These are phyloP conservation scores for Hepsetus odoe DNA, from an alignment of 2,113 vertebrate genomes.

Conservation along the genomic window DNA sequence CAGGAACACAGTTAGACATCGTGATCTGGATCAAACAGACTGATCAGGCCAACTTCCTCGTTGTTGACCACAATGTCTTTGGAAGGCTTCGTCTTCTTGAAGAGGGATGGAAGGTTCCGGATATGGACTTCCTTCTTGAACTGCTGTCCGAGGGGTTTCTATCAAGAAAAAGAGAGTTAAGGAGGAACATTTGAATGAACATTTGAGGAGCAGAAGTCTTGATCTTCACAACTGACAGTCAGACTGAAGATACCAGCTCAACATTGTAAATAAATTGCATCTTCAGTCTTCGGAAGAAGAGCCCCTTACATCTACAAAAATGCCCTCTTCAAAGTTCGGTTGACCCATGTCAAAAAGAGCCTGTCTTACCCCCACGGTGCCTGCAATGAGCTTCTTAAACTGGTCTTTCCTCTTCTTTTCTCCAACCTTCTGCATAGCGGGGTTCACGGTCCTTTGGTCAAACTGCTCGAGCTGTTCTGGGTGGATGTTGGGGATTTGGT, in stretches of 20 bases:
- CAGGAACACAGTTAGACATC: constrained; percentile 41
- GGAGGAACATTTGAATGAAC: not conserved
- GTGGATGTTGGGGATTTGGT: constrained; percentile 89
- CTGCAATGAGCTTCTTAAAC: constrained; percentile 92
- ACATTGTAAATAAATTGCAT: too few relatives aligned
- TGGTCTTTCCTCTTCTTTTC: constrained; percentile 94
- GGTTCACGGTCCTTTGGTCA: constrained; percentile 86
- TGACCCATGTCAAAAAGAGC: not conserved
- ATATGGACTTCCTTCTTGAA: constrained; percentile 99
- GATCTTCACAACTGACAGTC: too few relatives aligned
- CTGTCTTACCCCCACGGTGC: constrained; percentile 88
- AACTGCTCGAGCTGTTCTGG: constrained; percentile 88
- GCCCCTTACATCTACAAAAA: too few relatives aligned
- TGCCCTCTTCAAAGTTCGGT: too few relatives aligned
- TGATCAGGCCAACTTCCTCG: constrained; percentile 73
- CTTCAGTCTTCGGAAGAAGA: too few relatives aligned
- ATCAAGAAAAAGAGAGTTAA: constrained; percentile 54
- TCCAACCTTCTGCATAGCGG: constrained; percentile 78
- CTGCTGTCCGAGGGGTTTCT: constrained; percentile 96
- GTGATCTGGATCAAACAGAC: constrained; percentile 76
- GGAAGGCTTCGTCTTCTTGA: constrained; percentile 85
- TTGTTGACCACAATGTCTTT: constrained; percentile 79
- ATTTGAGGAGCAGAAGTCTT: too few relatives aligned
- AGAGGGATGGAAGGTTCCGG: constrained; percentile 94
- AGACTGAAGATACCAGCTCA: too few relatives aligned